Evolutionary conservation across 2,888 invertebrate species (phyloP).

Genomic region (Caenorhabditis japonica): DNA sequence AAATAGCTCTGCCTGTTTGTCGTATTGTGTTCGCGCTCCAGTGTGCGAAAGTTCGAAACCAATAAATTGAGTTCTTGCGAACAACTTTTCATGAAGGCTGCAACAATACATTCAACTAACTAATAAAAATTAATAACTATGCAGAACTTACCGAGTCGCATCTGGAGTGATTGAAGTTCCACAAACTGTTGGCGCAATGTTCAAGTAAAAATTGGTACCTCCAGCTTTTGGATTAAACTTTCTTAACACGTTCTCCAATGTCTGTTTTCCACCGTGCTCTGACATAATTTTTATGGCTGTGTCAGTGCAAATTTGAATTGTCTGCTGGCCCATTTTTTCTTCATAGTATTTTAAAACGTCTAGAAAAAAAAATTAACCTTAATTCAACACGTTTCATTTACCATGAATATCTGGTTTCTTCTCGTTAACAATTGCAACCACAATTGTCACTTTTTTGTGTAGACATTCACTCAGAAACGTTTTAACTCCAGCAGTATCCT

Average conservation of each 20-base stretch:
- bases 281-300: conserved; percentile 11
- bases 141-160: too few species aligned
- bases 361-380: too few species aligned
- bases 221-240: conserved; percentile 57
- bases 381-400: too few species aligned
- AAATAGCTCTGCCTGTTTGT: conserved; percentile 19
- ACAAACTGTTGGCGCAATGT: background rate
- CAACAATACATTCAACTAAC: too few species aligned
- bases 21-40: conserved; percentile 31
- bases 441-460: background rate
- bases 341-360: conserved; percentile 45
- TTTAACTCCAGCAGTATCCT: background rate
- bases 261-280: conserved; percentile 2
- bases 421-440: background rate
- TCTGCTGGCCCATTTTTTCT: conserved; percentile 15
- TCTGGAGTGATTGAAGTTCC: background rate
- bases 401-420: background rate
- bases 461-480: background rate
- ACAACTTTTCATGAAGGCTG: too few species aligned
- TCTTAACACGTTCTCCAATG: conserved; percentile 43
- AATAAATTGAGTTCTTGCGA: conserved; percentile 46
- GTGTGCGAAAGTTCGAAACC: conserved; percentile 57
- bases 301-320: conserved; percentile 21
- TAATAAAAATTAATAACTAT: too few species aligned
- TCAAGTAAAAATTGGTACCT: conserved; percentile 45